Conservation (phyloP, 2,113 vertebrate genomes). For the Octodon degus region DNA sequence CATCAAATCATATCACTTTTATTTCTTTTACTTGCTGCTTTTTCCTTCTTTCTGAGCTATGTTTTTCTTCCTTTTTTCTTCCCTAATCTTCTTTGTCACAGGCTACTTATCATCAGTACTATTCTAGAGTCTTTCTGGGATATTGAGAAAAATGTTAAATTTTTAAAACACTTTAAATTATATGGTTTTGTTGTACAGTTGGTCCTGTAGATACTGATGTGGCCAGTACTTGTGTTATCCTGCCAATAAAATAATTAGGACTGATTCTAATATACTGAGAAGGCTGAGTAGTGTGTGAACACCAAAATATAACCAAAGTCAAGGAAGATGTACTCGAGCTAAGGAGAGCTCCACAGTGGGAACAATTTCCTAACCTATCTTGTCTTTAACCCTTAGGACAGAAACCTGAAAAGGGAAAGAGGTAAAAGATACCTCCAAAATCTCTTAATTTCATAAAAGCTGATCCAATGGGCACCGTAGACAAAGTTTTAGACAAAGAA, state of each 20-base stretch:
- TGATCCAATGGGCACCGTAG: neutral
- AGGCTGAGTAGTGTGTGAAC: neutral
- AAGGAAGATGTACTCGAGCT: neutral
- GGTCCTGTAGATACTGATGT: neutral
- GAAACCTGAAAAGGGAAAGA: neutral
- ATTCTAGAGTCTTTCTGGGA: neutral
- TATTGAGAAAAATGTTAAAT: neutral
- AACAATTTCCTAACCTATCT: neutral
- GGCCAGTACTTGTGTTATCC: neutral
- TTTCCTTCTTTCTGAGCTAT: neutral
- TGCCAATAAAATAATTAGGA: neutral
- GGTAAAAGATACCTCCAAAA: neutral
- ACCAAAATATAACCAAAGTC: neutral
- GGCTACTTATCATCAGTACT: neutral
- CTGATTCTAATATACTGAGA: neutral
- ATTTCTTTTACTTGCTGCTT: neutral
- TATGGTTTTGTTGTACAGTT: neutral
- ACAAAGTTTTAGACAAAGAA: neutral
- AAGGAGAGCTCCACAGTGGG: neutral
- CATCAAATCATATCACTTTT: neutral
- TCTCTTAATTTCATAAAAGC: neutral
- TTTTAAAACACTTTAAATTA: neutral
- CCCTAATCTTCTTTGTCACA: neutral
- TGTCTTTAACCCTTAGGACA: neutral
- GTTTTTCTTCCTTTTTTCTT: neutral